A percentile compares a stretch with the other conserved stretches of the same genome.
Conservation (phyloP, 1,140 invertebrate genomes). For the Globodera ellingtonae region DNA sequence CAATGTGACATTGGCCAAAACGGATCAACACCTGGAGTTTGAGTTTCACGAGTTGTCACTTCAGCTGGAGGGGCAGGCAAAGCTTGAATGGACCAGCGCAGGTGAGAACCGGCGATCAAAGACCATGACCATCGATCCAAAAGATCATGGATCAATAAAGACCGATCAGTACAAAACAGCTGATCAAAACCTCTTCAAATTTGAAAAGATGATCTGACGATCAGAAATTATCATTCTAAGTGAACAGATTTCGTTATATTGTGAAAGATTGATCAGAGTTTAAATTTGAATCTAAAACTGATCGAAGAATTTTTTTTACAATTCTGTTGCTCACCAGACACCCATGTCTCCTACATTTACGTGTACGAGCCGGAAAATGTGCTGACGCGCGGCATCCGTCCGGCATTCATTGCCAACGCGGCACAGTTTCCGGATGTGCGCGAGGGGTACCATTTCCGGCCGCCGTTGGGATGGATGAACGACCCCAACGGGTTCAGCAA, state of each 20-base stretch:
- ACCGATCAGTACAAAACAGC: too few species aligned
- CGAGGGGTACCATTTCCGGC: slow-evolving; percentile 35
- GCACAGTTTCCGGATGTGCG: slow-evolving; percentile 21
- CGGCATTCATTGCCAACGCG: slow-evolving; percentile 12
- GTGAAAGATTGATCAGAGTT: too few species aligned
- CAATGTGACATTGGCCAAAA: slow-evolving; percentile 19
- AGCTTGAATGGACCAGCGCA: slow-evolving; percentile 15
- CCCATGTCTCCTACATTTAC: slow-evolving; percentile 33
- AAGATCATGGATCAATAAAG: too few species aligned
- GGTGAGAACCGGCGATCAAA: neutral
- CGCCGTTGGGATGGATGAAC: slow-evolving; percentile 37
- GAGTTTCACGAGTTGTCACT: slow-evolving; percentile 22
- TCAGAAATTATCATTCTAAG: too few species aligned
- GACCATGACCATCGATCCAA: too few species aligned
- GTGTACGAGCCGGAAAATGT: slow-evolving; percentile 30
- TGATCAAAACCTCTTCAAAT: too few species aligned
- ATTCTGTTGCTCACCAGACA: too few species aligned
- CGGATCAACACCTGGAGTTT: slow-evolving; percentile 23
- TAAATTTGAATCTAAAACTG: too few species aligned
- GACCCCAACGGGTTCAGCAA: slow-evolving; percentile 37
- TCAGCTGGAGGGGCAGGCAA: slow-evolving; percentile 16
- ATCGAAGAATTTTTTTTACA: neutral
- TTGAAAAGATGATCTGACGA: too few species aligned
- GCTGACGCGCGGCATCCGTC: slow-evolving; percentile 27
- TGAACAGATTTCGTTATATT: neutral